Evolutionary conservation across 1,140 invertebrate genomes (phyloP), one percentile per base, ranked within the genome.

Genomic region (Zaprionus ornatus): DNA sequence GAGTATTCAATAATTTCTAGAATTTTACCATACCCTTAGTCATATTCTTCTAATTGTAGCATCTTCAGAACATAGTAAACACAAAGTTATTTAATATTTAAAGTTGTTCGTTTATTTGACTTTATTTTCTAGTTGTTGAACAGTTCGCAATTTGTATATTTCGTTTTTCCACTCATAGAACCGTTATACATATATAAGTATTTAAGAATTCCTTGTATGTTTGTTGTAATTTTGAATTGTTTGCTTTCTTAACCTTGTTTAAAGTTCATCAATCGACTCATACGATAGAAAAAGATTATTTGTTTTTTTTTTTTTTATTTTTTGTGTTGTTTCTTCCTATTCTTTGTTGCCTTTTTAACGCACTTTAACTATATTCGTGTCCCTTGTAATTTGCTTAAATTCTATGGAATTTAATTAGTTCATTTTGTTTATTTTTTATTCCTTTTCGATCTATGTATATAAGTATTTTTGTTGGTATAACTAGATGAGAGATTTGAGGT

Each of bases 321-420:
- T 23, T 59, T 45, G 17, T 42, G 27, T 54, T 29, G 54, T 27
- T 7, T 68, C 35, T 48, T 32, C 5, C 25, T 62, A 65, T 48
- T 67, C 25, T 17, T 60, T 64, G 37, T 78, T 63, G 42, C 66
- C 52, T 57, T 71, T 64, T 67, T 68, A 42, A 55, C 50, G 55
- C 17, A 60, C 59, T 84, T 84, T 77, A 74, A 77, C 69, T 85
- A 81, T 77, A 65, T 67, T 69, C 66, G 59, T 87, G 55, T 88
- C 80, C 83, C 83, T 87, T 87, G 83, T 87, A 88, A 87, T 80
- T 87, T 88, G 80, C 84, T 87, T 84, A 88, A 56, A 67, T 29
- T 45, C 56, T 87, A 88, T 66, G 48, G 50, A 87, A 80, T 83
- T 83, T 67, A 70, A 72, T 80, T 76, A 83, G 61, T 78, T 67